A percentile compares a stretch with the other conserved stretches of the same genome.
These are phyloP conservation scores for Scaptomyza pallida DNA, from an alignment of 1,140 invertebrate genomes.

Conservation along the genomic window DNA sequence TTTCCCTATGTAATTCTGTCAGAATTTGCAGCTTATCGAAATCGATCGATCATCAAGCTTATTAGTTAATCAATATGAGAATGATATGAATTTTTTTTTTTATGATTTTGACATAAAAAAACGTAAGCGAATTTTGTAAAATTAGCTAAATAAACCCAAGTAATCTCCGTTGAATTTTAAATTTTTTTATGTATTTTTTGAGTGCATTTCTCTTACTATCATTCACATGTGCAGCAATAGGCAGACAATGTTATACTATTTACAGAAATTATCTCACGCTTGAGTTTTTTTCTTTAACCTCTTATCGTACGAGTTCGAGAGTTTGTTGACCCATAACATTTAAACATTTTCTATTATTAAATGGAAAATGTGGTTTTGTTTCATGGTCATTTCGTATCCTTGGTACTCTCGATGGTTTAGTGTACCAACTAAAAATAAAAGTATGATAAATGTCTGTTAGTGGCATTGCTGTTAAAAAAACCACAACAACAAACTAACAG, in stretches of 20 bases:
- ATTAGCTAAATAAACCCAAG: too few relatives aligned
- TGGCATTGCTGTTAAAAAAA: conserved; percentile 15
- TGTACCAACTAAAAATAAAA: background rate
- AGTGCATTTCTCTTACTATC: background rate
- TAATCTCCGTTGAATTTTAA: too few relatives aligned
- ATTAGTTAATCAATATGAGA: background rate
- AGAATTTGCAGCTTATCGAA: background rate
- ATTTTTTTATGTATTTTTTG: background rate
- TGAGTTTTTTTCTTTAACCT: conserved; percentile 9
- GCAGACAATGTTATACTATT: conserved; percentile 2
- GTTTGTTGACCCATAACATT: conserved; percentile 12
- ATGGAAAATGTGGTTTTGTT: too few relatives aligned
- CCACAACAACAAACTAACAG: too few relatives aligned
- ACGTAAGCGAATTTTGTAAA: too few relatives aligned
- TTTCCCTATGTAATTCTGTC: background rate
- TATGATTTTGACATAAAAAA: too few relatives aligned
- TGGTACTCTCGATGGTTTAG: background rate
- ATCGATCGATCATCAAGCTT: conserved; percentile 1
- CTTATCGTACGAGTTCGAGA: background rate
- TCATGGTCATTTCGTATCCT: background rate
- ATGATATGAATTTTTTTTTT: background rate
- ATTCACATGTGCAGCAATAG: conserved; percentile 10
- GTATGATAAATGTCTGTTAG: conserved; percentile 15
- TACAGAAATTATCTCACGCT: conserved; percentile 15
- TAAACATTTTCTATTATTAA: background rate